Evolutionary conservation across 2,888 invertebrate genomes (phyloP).

Genomic region (Cerastis rubricosa): DNA sequence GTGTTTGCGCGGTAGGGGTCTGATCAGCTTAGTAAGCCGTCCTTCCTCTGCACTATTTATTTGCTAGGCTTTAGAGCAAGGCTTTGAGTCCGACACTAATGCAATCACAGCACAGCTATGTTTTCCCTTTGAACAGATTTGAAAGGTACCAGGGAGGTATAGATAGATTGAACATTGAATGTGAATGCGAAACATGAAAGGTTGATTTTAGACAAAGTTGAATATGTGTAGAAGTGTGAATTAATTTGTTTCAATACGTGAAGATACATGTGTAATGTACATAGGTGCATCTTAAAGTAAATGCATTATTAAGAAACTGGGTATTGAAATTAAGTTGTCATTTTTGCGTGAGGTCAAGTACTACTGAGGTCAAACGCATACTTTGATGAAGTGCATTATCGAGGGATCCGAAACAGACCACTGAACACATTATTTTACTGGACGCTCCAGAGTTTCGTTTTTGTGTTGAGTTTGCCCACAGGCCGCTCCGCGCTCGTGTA

Average conservation of each 20-base stretch:
- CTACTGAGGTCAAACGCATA: too few relatives aligned
- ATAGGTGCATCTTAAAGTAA: neutral
- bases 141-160: neutral
- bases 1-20: neutral
- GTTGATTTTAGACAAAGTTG: neutral
- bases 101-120: constrained; percentile 25
- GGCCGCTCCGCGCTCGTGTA: too few relatives aligned
- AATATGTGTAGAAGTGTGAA: neutral
- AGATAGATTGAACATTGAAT: constrained; percentile 12
- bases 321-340: neutral
- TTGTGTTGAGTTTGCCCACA: too few relatives aligned
- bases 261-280: neutral
- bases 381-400: too few relatives aligned
- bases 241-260: neutral
- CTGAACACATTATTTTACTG: too few relatives aligned
- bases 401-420: too few relatives aligned
- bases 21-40: constrained; percentile 33
- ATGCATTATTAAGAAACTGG: neutral
- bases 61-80: constrained; percentile 13
- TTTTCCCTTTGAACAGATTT: constrained; percentile 41
- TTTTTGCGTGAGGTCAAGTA: too few relatives aligned
- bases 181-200: neutral
- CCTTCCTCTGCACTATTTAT: constrained; percentile 30
- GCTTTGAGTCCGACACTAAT: constrained; percentile 48
- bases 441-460: too few relatives aligned